A percentile compares a stretch with the other conserved stretches of the same genome.
These are phyloP conservation scores for Erynnis tages DNA, from an alignment of 2,888 invertebrate genomes.

Conservation along the genomic window DNA sequence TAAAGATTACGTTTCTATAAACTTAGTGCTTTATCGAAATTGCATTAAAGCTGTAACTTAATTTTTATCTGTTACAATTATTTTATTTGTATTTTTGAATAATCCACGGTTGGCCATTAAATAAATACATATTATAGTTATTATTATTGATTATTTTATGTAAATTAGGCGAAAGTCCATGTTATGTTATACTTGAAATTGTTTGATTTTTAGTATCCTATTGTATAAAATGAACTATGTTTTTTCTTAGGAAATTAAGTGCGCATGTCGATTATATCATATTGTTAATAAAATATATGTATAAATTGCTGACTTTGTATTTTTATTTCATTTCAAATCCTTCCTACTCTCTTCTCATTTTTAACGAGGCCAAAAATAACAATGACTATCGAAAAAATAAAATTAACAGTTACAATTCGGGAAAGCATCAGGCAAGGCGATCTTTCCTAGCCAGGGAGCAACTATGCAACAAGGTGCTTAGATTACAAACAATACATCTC, in stretches of 20 bases:
- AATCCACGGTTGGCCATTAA: slow-evolving; percentile 26
- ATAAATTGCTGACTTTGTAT: slow-evolving; percentile 65
- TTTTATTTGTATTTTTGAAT: slow-evolving; percentile 1
- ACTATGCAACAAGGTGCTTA: no score
- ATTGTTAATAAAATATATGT: slow-evolving; percentile 81
- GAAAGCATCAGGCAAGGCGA: no score
- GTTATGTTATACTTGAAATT: slow-evolving; percentile 40
- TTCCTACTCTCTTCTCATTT: not conserved
- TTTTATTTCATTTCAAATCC: slow-evolving; percentile 41
- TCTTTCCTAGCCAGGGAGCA: no score
- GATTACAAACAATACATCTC: no score
- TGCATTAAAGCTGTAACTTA: slow-evolving; percentile 1
- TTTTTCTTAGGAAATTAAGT: slow-evolving; percentile 70
- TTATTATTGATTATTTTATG: slow-evolving; percentile 37
- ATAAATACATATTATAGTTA: slow-evolving; percentile 30
- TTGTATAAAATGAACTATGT: slow-evolving; percentile 63
- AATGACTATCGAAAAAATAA: no score
- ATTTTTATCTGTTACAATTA: not conserved
- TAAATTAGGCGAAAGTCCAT: slow-evolving; percentile 44
- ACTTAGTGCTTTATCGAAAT: not conserved
- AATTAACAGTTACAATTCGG: no score
- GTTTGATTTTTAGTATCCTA: slow-evolving; percentile 47
- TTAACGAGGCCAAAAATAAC: no score
- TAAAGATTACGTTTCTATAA: slow-evolving; percentile 30
- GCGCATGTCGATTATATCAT: slow-evolving; percentile 77